Conservation (phyloP, 2,888 invertebrate species). For the Empis livida region DNA sequence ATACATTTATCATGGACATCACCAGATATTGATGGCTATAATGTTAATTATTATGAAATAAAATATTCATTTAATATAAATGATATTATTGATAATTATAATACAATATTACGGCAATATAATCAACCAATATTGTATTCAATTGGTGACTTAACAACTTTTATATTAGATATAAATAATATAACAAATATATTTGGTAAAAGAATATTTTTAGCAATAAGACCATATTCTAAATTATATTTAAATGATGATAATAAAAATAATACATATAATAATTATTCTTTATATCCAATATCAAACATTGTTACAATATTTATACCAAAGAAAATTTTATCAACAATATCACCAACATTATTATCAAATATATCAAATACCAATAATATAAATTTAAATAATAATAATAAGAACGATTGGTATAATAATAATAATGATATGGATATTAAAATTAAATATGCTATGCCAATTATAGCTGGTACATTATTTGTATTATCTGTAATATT, state of each 20-base stretch:
- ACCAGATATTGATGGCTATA: constrained; percentile 42
- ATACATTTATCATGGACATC: constrained; percentile 45
- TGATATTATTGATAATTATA: constrained; percentile 38
- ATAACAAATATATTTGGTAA: constrained; percentile 37
- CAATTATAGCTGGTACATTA: constrained; percentile 12
- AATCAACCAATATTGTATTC: constrained; percentile 37
- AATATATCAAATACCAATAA: background rate
- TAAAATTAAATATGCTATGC: constrained; percentile 14
- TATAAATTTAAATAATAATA: background rate
- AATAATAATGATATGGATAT: constrained; percentile 6
- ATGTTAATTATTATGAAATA: constrained; percentile 41
- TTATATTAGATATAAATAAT: constrained; percentile 28
- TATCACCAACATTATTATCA: too few relatives aligned
- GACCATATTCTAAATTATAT: constrained; percentile 36
- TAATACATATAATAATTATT: constrained; percentile 13
- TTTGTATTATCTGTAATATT: constrained; percentile 11
- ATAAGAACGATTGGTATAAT: background rate
- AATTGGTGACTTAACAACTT: constrained; percentile 41
- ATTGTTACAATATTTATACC: constrained; percentile 41
- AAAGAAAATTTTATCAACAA: constrained; percentile 1
- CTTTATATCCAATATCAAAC: constrained; percentile 41
- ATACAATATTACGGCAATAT: constrained; percentile 36
- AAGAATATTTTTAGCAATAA: constrained; percentile 40
- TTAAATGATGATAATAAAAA: constrained; percentile 9
- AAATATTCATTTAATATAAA: constrained; percentile 34